Conservation (phyloP, 2,797 vertebrate genomes). For the Leptoclinus maculatus region DNA sequence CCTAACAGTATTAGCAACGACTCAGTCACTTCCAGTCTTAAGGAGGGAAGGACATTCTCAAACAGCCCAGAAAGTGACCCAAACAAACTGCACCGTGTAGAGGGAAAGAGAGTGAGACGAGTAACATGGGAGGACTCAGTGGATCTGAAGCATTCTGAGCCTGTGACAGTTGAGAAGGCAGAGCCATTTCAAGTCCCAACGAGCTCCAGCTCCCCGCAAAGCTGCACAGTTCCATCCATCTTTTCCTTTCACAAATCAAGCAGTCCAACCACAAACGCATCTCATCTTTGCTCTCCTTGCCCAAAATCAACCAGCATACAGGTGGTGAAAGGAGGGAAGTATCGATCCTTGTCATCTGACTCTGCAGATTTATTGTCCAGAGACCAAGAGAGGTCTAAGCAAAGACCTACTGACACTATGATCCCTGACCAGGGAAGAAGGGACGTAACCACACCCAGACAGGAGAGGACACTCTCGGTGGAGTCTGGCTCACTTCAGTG, state of each 20-base stretch:
- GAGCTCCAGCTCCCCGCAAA: constrained; percentile 45
- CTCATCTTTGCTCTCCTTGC: constrained; percentile 28
- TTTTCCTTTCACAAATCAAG: constrained; percentile 74
- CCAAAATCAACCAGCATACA: constrained; percentile 52
- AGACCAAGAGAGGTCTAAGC: constrained; percentile 36
- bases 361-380: constrained; percentile 43
- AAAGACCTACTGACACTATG: constrained; percentile 32
- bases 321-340: constrained; percentile 51
- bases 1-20: constrained; percentile 42
- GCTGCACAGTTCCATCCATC: constrained; percentile 63
- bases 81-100: constrained; percentile 42
- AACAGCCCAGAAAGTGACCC: constrained; percentile 56
- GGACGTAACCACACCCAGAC: constrained; percentile 26
- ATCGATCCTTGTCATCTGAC: constrained; percentile 66
- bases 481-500: constrained; percentile 53
- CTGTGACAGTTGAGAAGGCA: constrained; percentile 28
- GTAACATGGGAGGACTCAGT: constrained; percentile 73
- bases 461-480: constrained; percentile 57
- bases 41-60: constrained; percentile 47
- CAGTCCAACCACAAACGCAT: constrained; percentile 46
- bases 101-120: constrained; percentile 62
- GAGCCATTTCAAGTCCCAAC: constrained; percentile 35
- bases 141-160: constrained; percentile 51
- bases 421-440: constrained; percentile 57
- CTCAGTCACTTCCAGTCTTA: constrained; percentile 38